Evolutionary conservation across 2,113 vertebrate species (phyloP).

Genomic region (Sceloporus undulatus): DNA sequence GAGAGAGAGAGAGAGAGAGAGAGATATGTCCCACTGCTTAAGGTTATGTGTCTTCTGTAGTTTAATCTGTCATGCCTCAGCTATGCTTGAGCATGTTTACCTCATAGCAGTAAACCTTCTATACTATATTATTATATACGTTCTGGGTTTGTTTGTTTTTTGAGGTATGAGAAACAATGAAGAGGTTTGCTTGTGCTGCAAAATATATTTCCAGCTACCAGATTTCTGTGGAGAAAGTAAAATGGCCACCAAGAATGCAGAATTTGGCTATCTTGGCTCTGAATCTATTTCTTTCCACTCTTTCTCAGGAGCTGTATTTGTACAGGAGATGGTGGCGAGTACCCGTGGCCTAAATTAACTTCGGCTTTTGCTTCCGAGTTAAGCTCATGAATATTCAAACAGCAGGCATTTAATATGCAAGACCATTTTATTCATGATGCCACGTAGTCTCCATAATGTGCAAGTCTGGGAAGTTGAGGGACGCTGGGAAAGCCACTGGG

Average conservation of each 20-base stretch:
- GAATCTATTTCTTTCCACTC: background rate
- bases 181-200: background rate
- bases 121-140: too few species aligned
- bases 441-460: background rate
- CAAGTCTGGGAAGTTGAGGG: background rate
- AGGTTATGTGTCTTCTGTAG: background rate
- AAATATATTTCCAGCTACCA: background rate
- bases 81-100: background rate
- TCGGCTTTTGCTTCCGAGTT: background rate
- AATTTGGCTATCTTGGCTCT: background rate
- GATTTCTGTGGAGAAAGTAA: background rate
- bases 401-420: slow-evolving; percentile 12
- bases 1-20: too few species aligned
- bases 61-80: background rate
- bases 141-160: too few species aligned
- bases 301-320: background rate
- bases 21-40: background rate
- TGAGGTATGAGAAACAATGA: background rate
- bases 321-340: background rate
- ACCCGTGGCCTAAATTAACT: slow-evolving; percentile 8
- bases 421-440: background rate
- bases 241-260: background rate
- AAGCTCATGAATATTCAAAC: slow-evolving; percentile 1
- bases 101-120: background rate
- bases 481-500: background rate